Evolutionary conservation across 2,797 vertebrate genomes (phyloP), one percentile per base, ranked within the genome.

Genomic region (Onychomys torridus): DNA sequence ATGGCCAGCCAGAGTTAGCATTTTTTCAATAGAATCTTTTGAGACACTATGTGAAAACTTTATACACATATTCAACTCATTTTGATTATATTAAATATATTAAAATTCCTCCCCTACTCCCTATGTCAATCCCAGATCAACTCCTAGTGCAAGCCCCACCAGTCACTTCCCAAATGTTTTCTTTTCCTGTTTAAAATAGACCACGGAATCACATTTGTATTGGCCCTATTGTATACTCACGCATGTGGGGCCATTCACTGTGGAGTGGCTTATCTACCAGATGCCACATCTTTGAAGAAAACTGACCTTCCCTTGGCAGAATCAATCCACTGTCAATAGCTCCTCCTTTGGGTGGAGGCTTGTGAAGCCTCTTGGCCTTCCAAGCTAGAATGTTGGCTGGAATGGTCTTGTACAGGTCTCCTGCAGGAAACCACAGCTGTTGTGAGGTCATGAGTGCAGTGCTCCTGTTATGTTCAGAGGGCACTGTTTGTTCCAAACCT

Each of bases 121-220:
- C 59, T 63, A 12, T 32, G 16, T 29, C 17, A 63, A 9, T 69
- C 11, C 2, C 13, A 55, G 8, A 27, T 37, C 34, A 52, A 71
- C 13, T 71, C 8, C 7, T 4, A 19, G 10, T 2, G 5, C 40
- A n/a, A 71, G 21, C 49, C 40, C 13, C 29, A 84, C 19, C 5
- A 34, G 40, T n/a, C 12, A 69, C 43, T 32, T 69, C 63, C 25
- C 63, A 69, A 52, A n/a, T 85, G 65, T 2, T 17, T 14, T 57
- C 25, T 21, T 29, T 73, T 37, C 29, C 59, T 83, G 21, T 55
- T 40, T 29, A 55, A 55, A 55, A 37, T 40, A 57, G 40, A 13
- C n/a, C n/a, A 14, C 19, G 1, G 5, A 71, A 21, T 29, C 10
- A 8, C 27, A 6, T 40, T 9, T 57, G n/a, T 23, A 0, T 10